Base-by-base conservation (phyloP, 2,888 invertebrate genomes). In the Caenorhabditis afra region DNA sequence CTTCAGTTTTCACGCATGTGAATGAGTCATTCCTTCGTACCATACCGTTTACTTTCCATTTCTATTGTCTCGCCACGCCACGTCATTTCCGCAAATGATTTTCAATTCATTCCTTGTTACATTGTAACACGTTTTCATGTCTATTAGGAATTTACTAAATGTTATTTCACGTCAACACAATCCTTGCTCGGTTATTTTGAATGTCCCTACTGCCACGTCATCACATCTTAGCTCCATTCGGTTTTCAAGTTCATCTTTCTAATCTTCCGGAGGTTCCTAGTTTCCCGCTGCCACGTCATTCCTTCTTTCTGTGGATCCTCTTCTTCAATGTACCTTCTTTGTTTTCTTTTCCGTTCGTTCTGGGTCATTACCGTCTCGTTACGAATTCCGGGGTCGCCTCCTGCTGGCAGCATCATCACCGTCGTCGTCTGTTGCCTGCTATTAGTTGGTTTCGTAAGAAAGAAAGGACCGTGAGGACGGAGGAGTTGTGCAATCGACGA, bases 1-100 rank as follows among this genome's bases (percentile, higher is more conserved):
- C 10, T 44, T 70, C 70, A 16, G 18, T 68, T 68, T 68, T 68
- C 68, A 41, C 68, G 59, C 68, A 37, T 70, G 44, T 41, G 23
- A 41, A 14, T 41, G 41, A 41, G 12, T 41, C 41, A 41, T 41
- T 3, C 29, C 7, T 7, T 29, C 29, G 29, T 29, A 29, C 29
- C 29, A 29, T 7, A 29, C 3, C 29, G 29, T 29, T 29, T 7
- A 3, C 29, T 5, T 29, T 29, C 29, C 7, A 7, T 7, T 45
- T 50, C 39, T 35, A 35, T 62, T 64, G 52, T 52, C 52, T 64
- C 37, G n/a, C 1, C 12, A 8, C 23, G 29, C 22, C 29, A 39
- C 50, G 64, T 52, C 64, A 64, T 64, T 39, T 52, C 41, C 52
- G 41, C 16, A 29, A 29, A 29, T 29, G 29, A 7, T 7, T 29